phyloP scores from a whole-genome alignment of 2,888 invertebrate genomes.

The Keiferia lycopersicella region DNA sequence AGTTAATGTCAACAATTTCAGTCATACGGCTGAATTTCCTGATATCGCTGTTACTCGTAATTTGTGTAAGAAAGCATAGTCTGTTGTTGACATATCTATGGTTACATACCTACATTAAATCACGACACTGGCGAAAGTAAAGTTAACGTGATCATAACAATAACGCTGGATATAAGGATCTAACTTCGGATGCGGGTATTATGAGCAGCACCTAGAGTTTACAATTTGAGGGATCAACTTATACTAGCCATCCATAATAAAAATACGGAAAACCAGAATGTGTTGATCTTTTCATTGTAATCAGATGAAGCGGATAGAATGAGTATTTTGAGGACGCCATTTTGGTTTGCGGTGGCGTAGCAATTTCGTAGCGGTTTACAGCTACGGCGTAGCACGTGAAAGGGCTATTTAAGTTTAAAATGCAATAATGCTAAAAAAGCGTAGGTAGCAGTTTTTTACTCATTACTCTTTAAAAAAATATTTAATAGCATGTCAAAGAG shows the following conservation, averaged over 20 bases:
- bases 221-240: no score
- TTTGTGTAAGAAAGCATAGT: no score
- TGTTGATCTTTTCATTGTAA: no score
- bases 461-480: no score
- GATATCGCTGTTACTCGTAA: no score
- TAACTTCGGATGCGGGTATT: not conserved
- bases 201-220: not conserved
- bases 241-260: no score
- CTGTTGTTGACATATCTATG: not conserved
- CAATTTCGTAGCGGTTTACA: not conserved
- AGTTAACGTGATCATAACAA: slow-evolving; percentile 52
- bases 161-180: slow-evolving; percentile 34
- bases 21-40: no score
- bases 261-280: no score
- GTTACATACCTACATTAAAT: slow-evolving; percentile 41
- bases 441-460: not conserved
- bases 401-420: not conserved
- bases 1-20: no score
- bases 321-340: not conserved
- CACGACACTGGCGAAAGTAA: slow-evolving; percentile 42
- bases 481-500: no score
- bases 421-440: not conserved
- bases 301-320: no score
- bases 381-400: not conserved
- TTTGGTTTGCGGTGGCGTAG: not conserved